Conservation (phyloP, 1,140 invertebrate species). For the Scaptomyza pallida region DNA sequence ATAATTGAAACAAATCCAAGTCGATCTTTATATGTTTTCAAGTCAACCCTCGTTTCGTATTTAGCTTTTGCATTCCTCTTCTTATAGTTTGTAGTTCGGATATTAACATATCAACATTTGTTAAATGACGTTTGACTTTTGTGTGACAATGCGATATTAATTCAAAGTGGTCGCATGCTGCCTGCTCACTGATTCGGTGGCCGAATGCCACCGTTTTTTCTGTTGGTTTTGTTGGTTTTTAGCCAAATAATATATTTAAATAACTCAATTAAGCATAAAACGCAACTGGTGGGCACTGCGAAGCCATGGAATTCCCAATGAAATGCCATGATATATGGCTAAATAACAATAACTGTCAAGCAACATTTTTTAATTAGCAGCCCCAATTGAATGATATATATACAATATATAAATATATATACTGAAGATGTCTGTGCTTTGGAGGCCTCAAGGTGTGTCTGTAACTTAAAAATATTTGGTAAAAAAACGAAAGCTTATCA, state of each 20-base stretch:
- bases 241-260: conserved; percentile 80
- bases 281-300: conserved; percentile 67
- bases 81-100: too few species aligned
- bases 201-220: conserved; percentile 37
- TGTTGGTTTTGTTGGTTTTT: too few species aligned
- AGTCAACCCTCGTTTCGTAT: conserved; percentile 12
- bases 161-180: conserved; percentile 49
- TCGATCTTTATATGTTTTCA: background rate
- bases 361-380: conserved; percentile 77
- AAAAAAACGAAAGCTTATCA: conserved; percentile 34
- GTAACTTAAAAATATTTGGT: conserved; percentile 10
- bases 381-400: conserved; percentile 56
- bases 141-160: conserved; percentile 80
- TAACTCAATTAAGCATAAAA: conserved; percentile 82
- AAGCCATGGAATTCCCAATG: conserved; percentile 77
- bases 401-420: conserved; percentile 23
- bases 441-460: conserved; percentile 44
- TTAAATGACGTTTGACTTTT: conserved; percentile 82
- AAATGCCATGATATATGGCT: conserved; percentile 79
- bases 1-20: too few species aligned
- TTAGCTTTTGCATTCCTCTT: conserved; percentile 60
- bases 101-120: conserved; percentile 82
- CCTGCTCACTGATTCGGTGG: conserved; percentile 9
- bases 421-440: conserved; percentile 10
- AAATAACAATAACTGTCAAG: conserved; percentile 80